Evolutionary conservation across 1,140 invertebrate genomes (phyloP).

Genomic region (Drosophila nebulosa): DNA sequence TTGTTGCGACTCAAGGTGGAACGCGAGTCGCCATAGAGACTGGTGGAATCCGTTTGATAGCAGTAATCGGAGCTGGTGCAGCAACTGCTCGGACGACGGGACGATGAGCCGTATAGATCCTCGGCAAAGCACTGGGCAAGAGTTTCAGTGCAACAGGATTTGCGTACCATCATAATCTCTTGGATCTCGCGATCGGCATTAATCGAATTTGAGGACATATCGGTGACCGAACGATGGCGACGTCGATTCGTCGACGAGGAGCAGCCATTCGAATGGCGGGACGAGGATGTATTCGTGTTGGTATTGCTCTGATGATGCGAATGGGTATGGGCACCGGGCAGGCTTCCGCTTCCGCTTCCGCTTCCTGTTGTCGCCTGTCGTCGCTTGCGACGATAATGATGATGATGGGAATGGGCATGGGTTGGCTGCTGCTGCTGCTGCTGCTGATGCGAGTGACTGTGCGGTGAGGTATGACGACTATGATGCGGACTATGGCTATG

Average conservation of each 20-base stretch:
- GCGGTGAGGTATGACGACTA: constrained; percentile 66
- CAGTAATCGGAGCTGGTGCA: constrained; percentile 79
- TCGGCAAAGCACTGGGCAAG: constrained; percentile 76
- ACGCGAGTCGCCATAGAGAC: constrained; percentile 67
- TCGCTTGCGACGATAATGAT: constrained; percentile 53
- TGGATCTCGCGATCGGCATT: constrained; percentile 72
- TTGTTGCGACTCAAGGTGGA: constrained; percentile 77
- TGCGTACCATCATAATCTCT: constrained; percentile 64
- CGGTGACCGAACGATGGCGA: constrained; percentile 72
- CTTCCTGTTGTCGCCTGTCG: constrained; percentile 53
- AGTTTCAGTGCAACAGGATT: constrained; percentile 62
- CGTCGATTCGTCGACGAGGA: constrained; percentile 26
- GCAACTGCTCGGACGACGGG: constrained; percentile 67
- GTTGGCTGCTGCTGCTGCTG: constrained; percentile 8
- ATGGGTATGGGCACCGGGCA: constrained; percentile 56
- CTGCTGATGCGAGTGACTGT: constrained; percentile 26
- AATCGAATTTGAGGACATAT: constrained; percentile 61
- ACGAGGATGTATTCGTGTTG: not conserved
- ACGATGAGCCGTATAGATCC: constrained; percentile 69
- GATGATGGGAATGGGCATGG: constrained; percentile 41
- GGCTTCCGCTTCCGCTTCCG: constrained; percentile 63
- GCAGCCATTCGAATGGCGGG: not conserved
- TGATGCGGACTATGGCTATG: constrained; percentile 71
- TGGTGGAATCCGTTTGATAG: constrained; percentile 79
- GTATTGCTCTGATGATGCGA: not conserved